Conservation (phyloP, 2,888 invertebrate genomes). For the Scotopteryx bipunctaria region DNA sequence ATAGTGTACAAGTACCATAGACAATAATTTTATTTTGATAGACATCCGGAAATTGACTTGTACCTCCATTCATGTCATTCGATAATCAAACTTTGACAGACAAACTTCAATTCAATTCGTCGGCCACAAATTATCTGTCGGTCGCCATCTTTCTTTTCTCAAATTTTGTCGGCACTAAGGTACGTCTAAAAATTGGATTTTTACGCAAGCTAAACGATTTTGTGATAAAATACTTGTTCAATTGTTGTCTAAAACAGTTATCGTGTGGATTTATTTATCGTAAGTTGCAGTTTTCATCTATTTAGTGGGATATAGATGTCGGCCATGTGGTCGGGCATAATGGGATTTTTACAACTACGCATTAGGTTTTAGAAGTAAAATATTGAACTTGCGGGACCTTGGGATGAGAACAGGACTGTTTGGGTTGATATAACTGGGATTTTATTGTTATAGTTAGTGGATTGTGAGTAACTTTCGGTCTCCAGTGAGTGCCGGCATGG, state of each 20-base stretch:
- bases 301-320: constrained; percentile 40
- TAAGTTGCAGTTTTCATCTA: constrained; percentile 40
- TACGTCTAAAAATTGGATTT: constrained; percentile 61
- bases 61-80: constrained; percentile 31
- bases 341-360: constrained; percentile 72
- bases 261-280: constrained; percentile 31
- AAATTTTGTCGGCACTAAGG: constrained; percentile 73
- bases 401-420: constrained; percentile 21
- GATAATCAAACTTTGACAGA: constrained; percentile 29
- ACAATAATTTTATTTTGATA: background rate
- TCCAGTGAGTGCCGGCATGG: constrained; percentile 48
- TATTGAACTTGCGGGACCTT: constrained; percentile 34
- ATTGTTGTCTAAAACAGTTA: constrained; percentile 32
- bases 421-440: constrained; percentile 31
- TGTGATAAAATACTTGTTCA: constrained; percentile 36
- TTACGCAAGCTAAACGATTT: constrained; percentile 44
- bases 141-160: constrained; percentile 80
- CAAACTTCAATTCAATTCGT: constrained; percentile 37
- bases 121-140: constrained; percentile 43
- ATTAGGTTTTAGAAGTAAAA: constrained; percentile 65
- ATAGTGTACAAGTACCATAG: no score
- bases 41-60: constrained; percentile 8
- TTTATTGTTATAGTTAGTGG: constrained; percentile 25
- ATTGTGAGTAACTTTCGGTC: constrained; percentile 36
- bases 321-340: constrained; percentile 76